Conservation (phyloP, 2,888 invertebrate species). For the Ophioninae sp. region DNA sequence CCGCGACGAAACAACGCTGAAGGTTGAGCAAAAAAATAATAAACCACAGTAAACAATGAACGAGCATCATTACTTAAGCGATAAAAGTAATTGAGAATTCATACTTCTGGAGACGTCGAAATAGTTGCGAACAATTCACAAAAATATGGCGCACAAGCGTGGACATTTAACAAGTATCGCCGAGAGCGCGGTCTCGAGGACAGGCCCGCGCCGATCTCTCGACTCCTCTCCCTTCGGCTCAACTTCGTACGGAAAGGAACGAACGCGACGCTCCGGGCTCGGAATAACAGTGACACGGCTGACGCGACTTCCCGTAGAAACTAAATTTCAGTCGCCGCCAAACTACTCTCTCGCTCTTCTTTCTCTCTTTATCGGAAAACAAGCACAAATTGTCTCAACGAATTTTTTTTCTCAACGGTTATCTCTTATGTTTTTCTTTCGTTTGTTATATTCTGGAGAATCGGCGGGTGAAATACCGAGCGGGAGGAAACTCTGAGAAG, state of each 20-base stretch:
- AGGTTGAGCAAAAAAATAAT: not conserved
- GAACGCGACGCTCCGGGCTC: not conserved
- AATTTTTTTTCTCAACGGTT: conserved; percentile 8
- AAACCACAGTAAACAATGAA: conserved; percentile 9
- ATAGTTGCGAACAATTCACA: conserved; percentile 67
- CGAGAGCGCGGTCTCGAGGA: conserved; percentile 25
- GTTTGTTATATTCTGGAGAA: conserved; percentile 16
- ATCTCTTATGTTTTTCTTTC: conserved; percentile 31
- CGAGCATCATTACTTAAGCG: conserved; percentile 48
- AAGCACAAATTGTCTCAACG: conserved; percentile 52
- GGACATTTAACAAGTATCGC: conserved; percentile 54
- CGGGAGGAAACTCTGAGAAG: conserved; percentile 8
- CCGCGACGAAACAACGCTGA: not conserved
- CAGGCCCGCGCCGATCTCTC: conserved; percentile 10
- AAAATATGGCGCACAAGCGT: conserved; percentile 63
- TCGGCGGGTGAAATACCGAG: conserved; percentile 11
- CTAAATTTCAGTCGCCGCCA: conserved; percentile 33
- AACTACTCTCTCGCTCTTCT: conserved; percentile 2
- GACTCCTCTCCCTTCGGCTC: conserved; percentile 8
- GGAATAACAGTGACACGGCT: not conserved
- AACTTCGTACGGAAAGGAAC: not conserved
- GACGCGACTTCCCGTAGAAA: not conserved
- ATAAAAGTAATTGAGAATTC: conserved; percentile 63
- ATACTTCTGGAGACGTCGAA: conserved; percentile 64
- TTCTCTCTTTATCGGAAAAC: conserved; percentile 11